Evolutionary conservation across 2,113 vertebrate species (phyloP).

Genomic region (Cyanoderma ruficeps): DNA sequence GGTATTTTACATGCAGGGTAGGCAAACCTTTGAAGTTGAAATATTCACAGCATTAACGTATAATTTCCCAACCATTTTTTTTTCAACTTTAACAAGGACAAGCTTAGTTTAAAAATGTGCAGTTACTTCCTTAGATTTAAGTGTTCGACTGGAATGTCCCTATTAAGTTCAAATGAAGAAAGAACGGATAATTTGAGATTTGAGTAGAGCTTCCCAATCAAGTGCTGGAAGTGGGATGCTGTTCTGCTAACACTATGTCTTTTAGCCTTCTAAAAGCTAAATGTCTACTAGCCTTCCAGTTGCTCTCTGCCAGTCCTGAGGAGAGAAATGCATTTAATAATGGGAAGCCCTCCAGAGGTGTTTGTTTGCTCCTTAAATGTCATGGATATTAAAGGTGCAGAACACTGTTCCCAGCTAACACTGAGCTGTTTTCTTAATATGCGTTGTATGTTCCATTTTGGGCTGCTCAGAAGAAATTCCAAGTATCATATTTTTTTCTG

Average conservation of each 20-base stretch:
- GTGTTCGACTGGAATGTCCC: background rate
- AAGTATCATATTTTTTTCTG: background rate
- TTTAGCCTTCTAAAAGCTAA: background rate
- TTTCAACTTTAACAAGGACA: background rate
- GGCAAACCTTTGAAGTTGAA: background rate
- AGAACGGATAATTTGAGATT: background rate
- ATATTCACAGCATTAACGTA: background rate
- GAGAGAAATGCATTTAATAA: background rate
- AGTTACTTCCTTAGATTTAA: background rate
- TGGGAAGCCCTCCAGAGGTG: background rate
- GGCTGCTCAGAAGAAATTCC: background rate
- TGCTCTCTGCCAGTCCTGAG: background rate
- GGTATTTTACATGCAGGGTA: background rate
- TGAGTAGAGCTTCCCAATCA: background rate
- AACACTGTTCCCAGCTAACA: background rate
- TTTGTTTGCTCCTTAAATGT: background rate
- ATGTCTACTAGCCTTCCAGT: background rate
- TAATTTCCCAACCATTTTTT: background rate
- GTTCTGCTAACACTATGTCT: background rate
- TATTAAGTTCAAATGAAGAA: background rate
- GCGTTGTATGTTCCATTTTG: background rate
- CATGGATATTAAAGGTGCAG: background rate
- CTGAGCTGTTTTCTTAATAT: background rate
- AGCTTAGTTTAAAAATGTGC: background rate
- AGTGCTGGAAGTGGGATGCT: background rate